Base-by-base conservation (phyloP, 2,113 vertebrate species). In the Lycaon pictus region DNA sequence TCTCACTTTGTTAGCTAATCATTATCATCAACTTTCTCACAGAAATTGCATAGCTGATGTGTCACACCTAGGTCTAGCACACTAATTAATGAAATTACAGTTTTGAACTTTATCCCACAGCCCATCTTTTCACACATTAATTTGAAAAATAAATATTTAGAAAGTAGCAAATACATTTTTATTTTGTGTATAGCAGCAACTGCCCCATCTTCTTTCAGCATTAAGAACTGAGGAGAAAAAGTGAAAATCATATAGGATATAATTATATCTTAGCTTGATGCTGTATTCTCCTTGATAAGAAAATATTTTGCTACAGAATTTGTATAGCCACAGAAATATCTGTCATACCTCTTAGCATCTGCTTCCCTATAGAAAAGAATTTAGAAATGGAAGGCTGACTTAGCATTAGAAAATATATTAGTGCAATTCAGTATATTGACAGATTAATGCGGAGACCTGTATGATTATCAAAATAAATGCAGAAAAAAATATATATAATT, bases 371-470 rank as follows among this genome's bases (percentile, higher is more conserved):
- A 60, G 12, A 58, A 76, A 88, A 43, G 6, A 63, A 67, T 32
- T 77, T 87, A 90, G n/a, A 77, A 87, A 86, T 72, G 3, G 7
- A 89, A 88, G 3, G 1, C 3, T 89, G 22, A 22, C 29, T 60
- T 90, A 93, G 35, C 12, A 12, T 76, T 87, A 90, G 81, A 88
- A 93, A 94, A 92, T 67, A 58, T 23, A 82, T 25, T 60, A 62
- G 83, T 23, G 12, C 37, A 82, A 82, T 69, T 95, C n/a, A 72
- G 3, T 43, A 48, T 20, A 29, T 86, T 86, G 29, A 4, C 43
- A 87, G 25, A 86, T 80, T 76, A 80, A 55, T 63, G 5, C 76
- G 3, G 43, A 85, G 2, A 92, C 71, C 12, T 93, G 35, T n/a
- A 23, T 60, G 20, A 65, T 82, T 82, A 60, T 19, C 17, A 85